These are phyloP conservation scores for Ailurus styani DNA, from an alignment of 2,113 vertebrate genomes.

Conservation along the genomic window DNA sequence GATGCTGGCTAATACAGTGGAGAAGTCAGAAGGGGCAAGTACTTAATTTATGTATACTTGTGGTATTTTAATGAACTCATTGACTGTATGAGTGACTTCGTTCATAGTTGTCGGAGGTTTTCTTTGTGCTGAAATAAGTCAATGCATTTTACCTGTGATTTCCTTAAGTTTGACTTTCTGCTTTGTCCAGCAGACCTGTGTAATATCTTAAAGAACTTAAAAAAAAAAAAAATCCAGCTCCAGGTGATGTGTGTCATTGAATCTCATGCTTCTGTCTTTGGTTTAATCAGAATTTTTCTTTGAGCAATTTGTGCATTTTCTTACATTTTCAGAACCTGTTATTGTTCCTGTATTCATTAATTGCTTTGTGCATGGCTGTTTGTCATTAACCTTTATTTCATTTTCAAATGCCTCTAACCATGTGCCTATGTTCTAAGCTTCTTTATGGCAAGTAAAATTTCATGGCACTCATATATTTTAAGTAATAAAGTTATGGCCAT, in stretches of 20 bases:
- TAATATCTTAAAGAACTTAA: neutral
- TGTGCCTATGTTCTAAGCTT: neutral
- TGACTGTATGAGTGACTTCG: neutral
- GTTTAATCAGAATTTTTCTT: neutral
- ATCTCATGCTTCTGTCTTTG: neutral
- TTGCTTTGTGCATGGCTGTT: neutral
- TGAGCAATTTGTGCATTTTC: neutral
- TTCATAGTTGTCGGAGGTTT: neutral
- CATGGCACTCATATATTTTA: constrained; percentile 40
- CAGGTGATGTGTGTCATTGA: neutral
- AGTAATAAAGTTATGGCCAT: neutral
- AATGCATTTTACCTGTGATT: neutral
- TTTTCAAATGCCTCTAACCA: neutral
- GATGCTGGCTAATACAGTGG: constrained; percentile 95
- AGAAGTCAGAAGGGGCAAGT: constrained; percentile 94
- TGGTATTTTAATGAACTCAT: neutral
- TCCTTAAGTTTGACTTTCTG: neutral
- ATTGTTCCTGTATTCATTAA: neutral
- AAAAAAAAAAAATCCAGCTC: neutral
- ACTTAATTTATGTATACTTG: constrained; percentile 9
- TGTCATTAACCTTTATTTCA: neutral
- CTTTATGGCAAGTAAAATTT: constrained; percentile 39
- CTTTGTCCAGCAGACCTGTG: neutral
- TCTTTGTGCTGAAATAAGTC: neutral
- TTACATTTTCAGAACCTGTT: neutral